Base-by-base conservation (phyloP, 1,140 invertebrate species). In the Drosophila azteca region DNA sequence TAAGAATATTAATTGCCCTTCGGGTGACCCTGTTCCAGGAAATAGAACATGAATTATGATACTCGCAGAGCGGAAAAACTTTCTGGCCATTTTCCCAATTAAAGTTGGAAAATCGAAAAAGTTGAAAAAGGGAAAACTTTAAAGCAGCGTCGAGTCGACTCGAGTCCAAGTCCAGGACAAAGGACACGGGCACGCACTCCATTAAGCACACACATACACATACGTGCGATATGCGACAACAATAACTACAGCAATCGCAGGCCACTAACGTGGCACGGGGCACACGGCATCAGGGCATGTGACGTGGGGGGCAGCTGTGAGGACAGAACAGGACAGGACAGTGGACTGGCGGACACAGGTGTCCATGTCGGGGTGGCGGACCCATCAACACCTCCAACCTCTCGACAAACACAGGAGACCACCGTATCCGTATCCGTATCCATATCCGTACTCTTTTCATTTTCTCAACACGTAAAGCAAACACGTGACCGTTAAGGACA, bases 1-100 rank as follows among this genome's bases (percentile, higher is more conserved):
- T 90, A 90, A 89, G 89, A 90, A 83, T 85, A 90, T 90, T 89
- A 90, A 90, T 90, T 89, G 88, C 85, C 75, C 48, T 84, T 83
- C 61, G 58, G 65, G 80, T 63, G 61, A 67, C 61, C 51, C 61
- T 52, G 53, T 55, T 73, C 64, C 64, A 58, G 73, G 60, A 84
- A 81, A 85, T 85, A 81, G 82, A 82, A 85, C 73, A 69, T 71
- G 81, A 87, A 61, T 82, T 87, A 88, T 87, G 82, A 78, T 88
- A 82, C 24, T 78, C 73, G 44, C 57, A 67, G 17, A 73, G 62
- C 71, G 65, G 64, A 80, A 70, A 60, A 78, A 85, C 73, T 68
- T 82, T 82, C 69, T 39, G 35, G 26, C 39, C 52, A 45, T 65
- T 76, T 79, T 68, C 65, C 83, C 35, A 39, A 87, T 87, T 87